Evolutionary conservation across 2,113 vertebrate species (phyloP), one percentile per base, ranked within the genome.

Genomic region (Thymallus thymallus): DNA sequence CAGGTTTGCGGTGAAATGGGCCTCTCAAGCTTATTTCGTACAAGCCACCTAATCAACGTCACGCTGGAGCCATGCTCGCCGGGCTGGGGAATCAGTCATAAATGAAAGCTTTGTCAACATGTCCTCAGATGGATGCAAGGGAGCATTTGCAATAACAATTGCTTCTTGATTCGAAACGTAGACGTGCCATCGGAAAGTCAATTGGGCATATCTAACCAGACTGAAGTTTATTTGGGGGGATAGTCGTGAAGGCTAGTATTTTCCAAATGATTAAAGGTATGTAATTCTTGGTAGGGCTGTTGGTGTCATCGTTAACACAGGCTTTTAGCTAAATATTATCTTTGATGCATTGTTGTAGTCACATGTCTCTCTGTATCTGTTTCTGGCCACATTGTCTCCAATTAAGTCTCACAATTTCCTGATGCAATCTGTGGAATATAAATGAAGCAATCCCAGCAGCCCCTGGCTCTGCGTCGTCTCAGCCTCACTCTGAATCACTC

Each of bases 31-130:
- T 82, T 87, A 86, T 91, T 92, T 86, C 58, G 78, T 79, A 87
- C 89, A 80, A 88, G 86, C 76, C 79, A 74, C 80, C 84, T 89
- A 89, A 91, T 91, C 92, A 88, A 85, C 78, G 68, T 88, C 89
- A 89, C 46, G 69, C 87, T 86, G 87, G 48, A 81, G 81, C 80
- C 22, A 29, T 22, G 78, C 76, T 85, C 23, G 23, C 78, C 64
- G 48, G 72, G 69, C 80, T 84, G 77, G 68, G 46, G 87, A 86
- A 79, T 88, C 79, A 75, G 66, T 84, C 87, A 87, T 86, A 91
- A 91, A 91, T 86, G 83, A 91, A 81, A 76, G 84, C 84, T 91
- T 91, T 90, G 91, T 91, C 88, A 92, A 91, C 86, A 89, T 77
- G 86, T 86, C 84, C 76, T 83, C 77, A 78, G 82, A 79, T 75